Conservation (phyloP, 2,888 invertebrate genomes). For the Allygus modestus region DNA sequence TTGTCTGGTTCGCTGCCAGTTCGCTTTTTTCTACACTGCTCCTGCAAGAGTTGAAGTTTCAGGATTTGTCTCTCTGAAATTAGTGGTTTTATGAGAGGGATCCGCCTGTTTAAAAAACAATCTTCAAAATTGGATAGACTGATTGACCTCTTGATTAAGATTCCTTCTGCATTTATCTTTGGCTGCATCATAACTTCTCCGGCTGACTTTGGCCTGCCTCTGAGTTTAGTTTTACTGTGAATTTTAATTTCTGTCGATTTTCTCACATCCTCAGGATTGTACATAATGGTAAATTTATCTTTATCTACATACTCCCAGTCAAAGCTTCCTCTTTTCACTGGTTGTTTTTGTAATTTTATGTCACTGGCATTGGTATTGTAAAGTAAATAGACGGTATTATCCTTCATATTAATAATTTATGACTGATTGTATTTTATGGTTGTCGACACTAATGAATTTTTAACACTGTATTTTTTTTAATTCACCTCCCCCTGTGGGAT, state of each 20-base stretch:
- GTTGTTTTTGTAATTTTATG: background rate
- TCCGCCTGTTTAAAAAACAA: conserved; percentile 1
- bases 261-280: background rate
- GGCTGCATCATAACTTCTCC: background rate
- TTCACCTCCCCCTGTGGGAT: no score
- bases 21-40: background rate
- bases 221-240: background rate
- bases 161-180: background rate
- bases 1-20: background rate
- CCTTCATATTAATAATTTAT: background rate
- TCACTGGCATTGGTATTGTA: background rate
- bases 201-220: background rate
- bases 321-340: background rate
- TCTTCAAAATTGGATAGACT: conserved; percentile 19
- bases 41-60: conserved; percentile 5
- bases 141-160: background rate
- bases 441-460: no score
- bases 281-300: background rate
- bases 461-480: no score
- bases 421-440: no score
- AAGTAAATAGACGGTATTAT: background rate
- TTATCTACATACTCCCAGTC: background rate
- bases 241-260: background rate
- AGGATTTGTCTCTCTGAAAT: background rate
- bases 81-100: conserved; percentile 6